A percentile compares a stretch with the other conserved stretches of the same genome.
Conservation (phyloP, 30 jellyfish, hydroid and myxozoan genomes). For the Hydractinia symbiolongicarpus region DNA sequence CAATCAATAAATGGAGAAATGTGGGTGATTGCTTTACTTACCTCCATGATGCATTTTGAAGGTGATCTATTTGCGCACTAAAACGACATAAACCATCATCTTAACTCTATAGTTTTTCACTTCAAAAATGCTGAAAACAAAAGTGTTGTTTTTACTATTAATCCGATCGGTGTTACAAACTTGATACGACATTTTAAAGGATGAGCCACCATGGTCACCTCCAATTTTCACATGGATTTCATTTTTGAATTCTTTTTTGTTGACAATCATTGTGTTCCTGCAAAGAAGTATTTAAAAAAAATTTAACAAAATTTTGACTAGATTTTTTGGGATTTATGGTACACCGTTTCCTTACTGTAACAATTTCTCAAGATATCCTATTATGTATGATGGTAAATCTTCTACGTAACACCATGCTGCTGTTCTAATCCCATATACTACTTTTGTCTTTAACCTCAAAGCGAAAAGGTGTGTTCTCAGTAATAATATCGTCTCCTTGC, state of each 20-base stretch:
- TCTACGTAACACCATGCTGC: conserved; percentile 12
- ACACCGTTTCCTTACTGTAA: not conserved
- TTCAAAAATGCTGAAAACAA: conserved; percentile 16
- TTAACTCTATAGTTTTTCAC: conserved; percentile 7
- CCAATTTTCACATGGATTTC: conserved; percentile 25
- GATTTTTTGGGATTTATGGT: not conserved
- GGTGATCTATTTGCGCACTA: not conserved
- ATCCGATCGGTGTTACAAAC: not conserved
- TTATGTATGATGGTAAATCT: conserved; percentile 16
- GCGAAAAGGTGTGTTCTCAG: conserved; percentile 8
- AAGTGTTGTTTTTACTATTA: conserved; percentile 8
- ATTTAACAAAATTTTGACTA: not conserved
- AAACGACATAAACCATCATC: not conserved
- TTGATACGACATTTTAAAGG: not conserved
- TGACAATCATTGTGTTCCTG: not conserved
- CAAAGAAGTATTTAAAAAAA: not conserved
- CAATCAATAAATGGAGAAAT: not conserved
- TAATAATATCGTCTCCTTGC: conserved; percentile 15
- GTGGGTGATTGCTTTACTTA: not conserved
- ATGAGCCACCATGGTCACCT: conserved; percentile 15
- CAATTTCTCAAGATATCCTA: conserved; percentile 7
- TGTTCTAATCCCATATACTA: not conserved
- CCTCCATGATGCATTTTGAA: too few species aligned
- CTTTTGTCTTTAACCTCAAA: not conserved
- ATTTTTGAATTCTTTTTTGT: not conserved